phyloP scores from a whole-genome alignment of 1,140 invertebrate genomes.

The Venustaconcha ellipsiformis region DNA sequence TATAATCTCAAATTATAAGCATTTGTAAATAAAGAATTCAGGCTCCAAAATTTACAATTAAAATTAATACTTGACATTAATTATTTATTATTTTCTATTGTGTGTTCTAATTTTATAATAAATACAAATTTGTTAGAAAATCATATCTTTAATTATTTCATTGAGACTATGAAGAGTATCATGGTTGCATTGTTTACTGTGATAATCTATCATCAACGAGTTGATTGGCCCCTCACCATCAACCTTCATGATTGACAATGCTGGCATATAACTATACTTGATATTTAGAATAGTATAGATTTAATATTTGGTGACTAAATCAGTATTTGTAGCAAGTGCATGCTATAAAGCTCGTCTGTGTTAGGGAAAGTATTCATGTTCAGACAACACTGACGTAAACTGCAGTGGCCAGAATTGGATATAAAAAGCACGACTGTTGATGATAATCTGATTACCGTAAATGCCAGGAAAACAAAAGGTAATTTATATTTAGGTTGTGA shows the following conservation, averaged over 20 bases:
- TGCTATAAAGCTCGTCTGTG: too few species aligned
- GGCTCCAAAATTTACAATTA: neutral
- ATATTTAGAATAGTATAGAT: too few species aligned
- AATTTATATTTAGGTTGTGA: neutral
- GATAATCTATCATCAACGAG: neutral
- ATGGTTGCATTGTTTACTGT: constrained; percentile 33
- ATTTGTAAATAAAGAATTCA: neutral
- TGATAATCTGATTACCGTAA: neutral
- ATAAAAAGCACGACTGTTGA: too few species aligned
- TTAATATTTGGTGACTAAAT: too few species aligned
- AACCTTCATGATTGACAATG: too few species aligned
- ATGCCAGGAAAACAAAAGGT: constrained; percentile 35
- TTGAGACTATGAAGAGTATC: constrained; percentile 14
- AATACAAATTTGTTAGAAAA: neutral
- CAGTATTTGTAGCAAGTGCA: too few species aligned
- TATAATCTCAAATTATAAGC: constrained; percentile 16
- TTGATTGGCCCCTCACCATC: too few species aligned
- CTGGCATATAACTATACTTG: too few species aligned
- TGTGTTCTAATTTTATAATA: too few species aligned
- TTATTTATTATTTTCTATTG: neutral
- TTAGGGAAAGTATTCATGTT: too few species aligned
- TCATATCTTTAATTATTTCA: neutral
- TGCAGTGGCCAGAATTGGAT: too few species aligned
- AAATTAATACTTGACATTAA: neutral
- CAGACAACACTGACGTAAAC: too few species aligned